Percentiles rank a stretch among this genome's conserved stretches.
Conservation (phyloP, 2,888 invertebrate genomes). For the Caenorhabditis auriculariae region DNA sequence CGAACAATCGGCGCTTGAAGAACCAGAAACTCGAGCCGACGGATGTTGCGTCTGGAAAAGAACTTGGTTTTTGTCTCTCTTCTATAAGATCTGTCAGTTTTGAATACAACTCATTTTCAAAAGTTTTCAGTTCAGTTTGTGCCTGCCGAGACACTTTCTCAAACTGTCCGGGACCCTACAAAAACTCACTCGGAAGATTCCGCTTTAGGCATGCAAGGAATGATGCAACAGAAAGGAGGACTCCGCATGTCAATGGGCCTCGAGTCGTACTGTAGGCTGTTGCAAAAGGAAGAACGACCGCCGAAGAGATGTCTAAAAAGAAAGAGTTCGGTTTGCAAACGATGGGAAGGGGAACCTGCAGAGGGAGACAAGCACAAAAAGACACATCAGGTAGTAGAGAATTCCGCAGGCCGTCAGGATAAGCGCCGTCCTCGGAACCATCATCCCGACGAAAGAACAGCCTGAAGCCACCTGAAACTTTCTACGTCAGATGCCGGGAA, state of each 20-base stretch:
- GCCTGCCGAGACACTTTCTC: too few relatives aligned
- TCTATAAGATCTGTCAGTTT: constrained; percentile 8
- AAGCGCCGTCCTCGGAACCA: constrained; percentile 53
- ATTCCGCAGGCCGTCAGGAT: constrained; percentile 55
- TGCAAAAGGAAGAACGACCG: constrained; percentile 36
- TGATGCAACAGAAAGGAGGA: constrained; percentile 59
- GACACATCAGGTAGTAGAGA: constrained; percentile 59
- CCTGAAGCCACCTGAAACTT: constrained; percentile 47
- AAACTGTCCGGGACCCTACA: neutral
- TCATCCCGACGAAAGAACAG: constrained; percentile 57
- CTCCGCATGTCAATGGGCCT: constrained; percentile 51
- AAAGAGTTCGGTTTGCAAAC: neutral
- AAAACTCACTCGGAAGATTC: constrained; percentile 41
- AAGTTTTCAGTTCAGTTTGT: neutral
- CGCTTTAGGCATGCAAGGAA: constrained; percentile 51
- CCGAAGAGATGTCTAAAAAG: constrained; percentile 39
- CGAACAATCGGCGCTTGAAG: constrained; percentile 61
- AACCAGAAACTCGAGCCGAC: constrained; percentile 57
- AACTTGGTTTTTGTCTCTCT: too few relatives aligned
- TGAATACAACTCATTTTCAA: neutral
- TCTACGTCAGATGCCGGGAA: too few relatives aligned
- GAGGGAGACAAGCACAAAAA: constrained; percentile 59
- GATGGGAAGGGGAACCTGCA: constrained; percentile 44
- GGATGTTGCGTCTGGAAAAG: constrained; percentile 51
- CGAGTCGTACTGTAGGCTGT: constrained; percentile 35